Conservation (phyloP, 2,113 vertebrate species). For the Lathamus discolor region DNA sequence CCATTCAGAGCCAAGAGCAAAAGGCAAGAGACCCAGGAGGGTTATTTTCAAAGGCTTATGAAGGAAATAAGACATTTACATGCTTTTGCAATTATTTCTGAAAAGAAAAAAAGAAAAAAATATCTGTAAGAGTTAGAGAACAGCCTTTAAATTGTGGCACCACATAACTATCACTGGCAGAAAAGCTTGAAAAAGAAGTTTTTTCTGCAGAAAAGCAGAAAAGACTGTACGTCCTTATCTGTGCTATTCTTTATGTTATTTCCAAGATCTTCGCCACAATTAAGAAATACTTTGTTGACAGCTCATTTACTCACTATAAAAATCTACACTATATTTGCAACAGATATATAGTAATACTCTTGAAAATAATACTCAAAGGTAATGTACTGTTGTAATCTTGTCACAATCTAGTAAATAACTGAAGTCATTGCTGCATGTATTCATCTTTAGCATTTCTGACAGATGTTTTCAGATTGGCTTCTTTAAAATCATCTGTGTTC, state of each 20-base stretch:
- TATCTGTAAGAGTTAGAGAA: slow-evolving; percentile 45
- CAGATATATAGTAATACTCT: not conserved
- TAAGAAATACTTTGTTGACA: slow-evolving; percentile 64
- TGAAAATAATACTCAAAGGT: slow-evolving; percentile 13
- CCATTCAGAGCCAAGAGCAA: slow-evolving; percentile 59
- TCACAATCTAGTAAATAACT: slow-evolving; percentile 39
- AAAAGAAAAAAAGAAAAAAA: slow-evolving; percentile 28
- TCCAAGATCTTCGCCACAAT: slow-evolving; percentile 26
- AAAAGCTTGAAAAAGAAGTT: slow-evolving; percentile 7
- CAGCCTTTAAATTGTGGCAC: slow-evolving; percentile 16
- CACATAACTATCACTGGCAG: not conserved
- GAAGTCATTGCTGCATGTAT: not conserved
- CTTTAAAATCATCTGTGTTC: not conserved
- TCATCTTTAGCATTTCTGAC: not conserved
- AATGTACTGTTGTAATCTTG: slow-evolving; percentile 18
- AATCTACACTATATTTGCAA: slow-evolving; percentile 20
- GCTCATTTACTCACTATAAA: slow-evolving; percentile 43
- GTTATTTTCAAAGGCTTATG: slow-evolving; percentile 74
- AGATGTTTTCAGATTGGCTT: not conserved
- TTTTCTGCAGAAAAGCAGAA: slow-evolving; percentile 21
- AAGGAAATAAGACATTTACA: slow-evolving; percentile 74
- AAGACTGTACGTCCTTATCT: not conserved
- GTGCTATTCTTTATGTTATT: not conserved
- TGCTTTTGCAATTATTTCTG: slow-evolving; percentile 57
- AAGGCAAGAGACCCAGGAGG: slow-evolving; percentile 52